Evolutionary conservation across 2,888 invertebrate species (phyloP), one percentile per base, ranked within the genome.

Genomic region (Coronaproctus castanopsis): DNA sequence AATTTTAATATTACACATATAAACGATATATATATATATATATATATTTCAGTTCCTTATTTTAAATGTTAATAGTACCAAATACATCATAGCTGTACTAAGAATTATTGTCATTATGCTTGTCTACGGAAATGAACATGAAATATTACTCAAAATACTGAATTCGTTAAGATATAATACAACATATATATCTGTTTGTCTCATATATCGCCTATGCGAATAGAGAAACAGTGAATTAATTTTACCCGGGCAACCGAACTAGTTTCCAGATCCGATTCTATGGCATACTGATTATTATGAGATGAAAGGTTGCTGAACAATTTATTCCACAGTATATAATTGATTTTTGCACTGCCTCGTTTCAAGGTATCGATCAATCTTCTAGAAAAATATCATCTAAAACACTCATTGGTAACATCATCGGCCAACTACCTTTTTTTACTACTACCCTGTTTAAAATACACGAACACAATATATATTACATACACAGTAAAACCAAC

Each of bases 221-320:
- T n/a, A n/a, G n/a, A n/a, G n/a, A n/a, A n/a, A n/a, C n/a, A n/a
- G n/a, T n/a, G n/a, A n/a, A n/a, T n/a, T n/a, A n/a, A 22, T n/a
- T 48, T 21, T 49, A 58, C 59, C 52, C 55, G 49, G 22, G 21
- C 22, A 36, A 48, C 24, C 5, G 55, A 21, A 10, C 52, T 49
- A 51, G n/a, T 55, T 36, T 59, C 52, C 3, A 59, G n/a, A 21
- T 55, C 50, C 59, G 55, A 59, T 21, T 55, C 51, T 50, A 59
- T 50, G 8, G 55, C 21, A 20, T 55, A 14, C 20, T 52, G 59
- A 52, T 59, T 52, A 19, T 55, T 36, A 8, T 49, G 19, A 36
- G 52, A 52, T 22, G 55, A 52, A 21, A 24, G 19, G 22, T 21
- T 22, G 10, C 54, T 20, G 14, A 52, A n/a, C 8, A 48, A 14